Evolutionary conservation across 1,140 invertebrate genomes (phyloP).

Genomic region (Brachionus angularis): DNA sequence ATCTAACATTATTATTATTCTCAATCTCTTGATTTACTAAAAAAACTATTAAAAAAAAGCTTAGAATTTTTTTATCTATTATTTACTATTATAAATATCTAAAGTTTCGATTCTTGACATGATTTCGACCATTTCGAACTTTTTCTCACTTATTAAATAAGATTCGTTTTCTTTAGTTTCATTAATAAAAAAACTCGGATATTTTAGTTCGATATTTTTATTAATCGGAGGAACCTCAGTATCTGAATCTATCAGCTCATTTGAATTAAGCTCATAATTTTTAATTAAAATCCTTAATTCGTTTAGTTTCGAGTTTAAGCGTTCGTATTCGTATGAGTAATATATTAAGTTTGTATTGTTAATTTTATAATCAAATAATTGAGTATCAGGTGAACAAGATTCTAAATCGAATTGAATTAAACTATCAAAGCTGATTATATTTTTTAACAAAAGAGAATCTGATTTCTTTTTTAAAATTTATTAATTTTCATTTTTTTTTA

Average conservation of each 20-base stretch:
- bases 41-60: no score
- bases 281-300: not conserved
- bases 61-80: no score
- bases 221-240: no score
- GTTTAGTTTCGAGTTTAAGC: not conserved
- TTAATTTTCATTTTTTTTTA: not conserved
- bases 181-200: constrained; percentile 10
- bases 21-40: not conserved
- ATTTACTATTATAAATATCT: no score
- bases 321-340: constrained; percentile 22
- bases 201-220: not conserved
- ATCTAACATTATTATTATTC: not conserved
- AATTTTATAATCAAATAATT: constrained; percentile 1
- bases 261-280: not conserved
- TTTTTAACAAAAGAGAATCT: not conserved
- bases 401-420: constrained; percentile 12
- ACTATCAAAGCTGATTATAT: constrained; percentile 1
- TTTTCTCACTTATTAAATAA: not conserved
- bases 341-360: constrained; percentile 12
- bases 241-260: no score
- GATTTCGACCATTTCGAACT: not conserved
- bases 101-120: constrained; percentile 2
- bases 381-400: no score
- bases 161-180: constrained; percentile 11
- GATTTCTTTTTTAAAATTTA: not conserved